Conservation (phyloP, 1,140 invertebrate species). For the Caenorhabditis briggsae region DNA sequence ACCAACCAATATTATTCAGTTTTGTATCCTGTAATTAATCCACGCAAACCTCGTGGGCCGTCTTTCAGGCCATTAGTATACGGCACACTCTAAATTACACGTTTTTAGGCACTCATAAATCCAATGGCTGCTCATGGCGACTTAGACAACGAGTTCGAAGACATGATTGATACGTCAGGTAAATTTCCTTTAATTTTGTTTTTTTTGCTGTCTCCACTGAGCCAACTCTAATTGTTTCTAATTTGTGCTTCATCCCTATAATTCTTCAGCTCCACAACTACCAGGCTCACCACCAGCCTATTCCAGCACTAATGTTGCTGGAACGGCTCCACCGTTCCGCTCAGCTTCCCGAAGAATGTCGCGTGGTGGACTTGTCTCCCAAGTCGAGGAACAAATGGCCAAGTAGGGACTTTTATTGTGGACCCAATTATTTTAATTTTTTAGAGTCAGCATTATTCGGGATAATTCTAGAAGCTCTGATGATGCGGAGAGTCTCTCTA, state of each 20-base stretch:
- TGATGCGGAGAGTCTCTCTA: background rate
- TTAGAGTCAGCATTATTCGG: too few species aligned
- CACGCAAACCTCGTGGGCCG: too few species aligned
- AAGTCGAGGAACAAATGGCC: too few species aligned
- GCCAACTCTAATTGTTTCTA: background rate
- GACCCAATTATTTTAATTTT: too few species aligned
- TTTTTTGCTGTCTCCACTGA: too few species aligned
- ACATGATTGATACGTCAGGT: background rate
- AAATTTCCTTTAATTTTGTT: too few species aligned
- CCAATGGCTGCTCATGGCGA: conserved; percentile 5
- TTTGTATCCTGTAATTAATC: too few species aligned
- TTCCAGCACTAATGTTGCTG: background rate
- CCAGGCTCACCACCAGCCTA: conserved; percentile 29
- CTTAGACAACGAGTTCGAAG: conserved; percentile 10
- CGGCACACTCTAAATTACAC: background rate
- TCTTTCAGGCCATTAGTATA: background rate
- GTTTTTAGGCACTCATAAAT: conserved; percentile 5
- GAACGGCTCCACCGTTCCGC: background rate
- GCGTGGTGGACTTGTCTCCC: background rate
- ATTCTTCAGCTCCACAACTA: conserved; percentile 1
- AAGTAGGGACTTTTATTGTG: too few species aligned
- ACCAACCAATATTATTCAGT: too few species aligned
- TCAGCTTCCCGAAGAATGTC: background rate
- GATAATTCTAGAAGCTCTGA: background rate
- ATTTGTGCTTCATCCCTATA: too few species aligned